phyloP scores from a whole-genome alignment of 2,113 vertebrate genomes.

The Urocitellus parryii region DNA sequence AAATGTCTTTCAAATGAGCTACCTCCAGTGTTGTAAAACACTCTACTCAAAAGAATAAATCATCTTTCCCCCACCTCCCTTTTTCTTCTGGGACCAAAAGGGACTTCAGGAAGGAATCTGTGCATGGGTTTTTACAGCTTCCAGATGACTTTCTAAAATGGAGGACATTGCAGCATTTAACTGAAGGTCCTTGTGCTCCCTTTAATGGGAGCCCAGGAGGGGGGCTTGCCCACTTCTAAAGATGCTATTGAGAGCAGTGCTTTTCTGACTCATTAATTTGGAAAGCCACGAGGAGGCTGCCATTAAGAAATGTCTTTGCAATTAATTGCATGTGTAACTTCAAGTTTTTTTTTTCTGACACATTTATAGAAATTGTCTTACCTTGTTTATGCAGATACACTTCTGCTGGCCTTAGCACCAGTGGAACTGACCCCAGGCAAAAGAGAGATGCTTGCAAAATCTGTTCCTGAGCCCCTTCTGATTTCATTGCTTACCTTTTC shows the following conservation, averaged over 20 bases:
- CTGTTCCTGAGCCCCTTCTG: neutral
- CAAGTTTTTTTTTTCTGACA: slow-evolving; percentile 3
- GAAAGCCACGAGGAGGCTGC: slow-evolving; percentile 70
- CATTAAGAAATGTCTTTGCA: slow-evolving; percentile 75
- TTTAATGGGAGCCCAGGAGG: slow-evolving; percentile 59
- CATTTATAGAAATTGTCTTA: slow-evolving; percentile 25
- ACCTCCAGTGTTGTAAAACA: slow-evolving; percentile 16
- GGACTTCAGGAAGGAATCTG: neutral
- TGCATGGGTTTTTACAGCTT: neutral
- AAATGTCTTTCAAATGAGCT: slow-evolving; percentile 20
- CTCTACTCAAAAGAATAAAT: neutral
- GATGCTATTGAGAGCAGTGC: slow-evolving; percentile 57
- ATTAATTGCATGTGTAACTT: slow-evolving; percentile 76
- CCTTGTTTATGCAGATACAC: neutral
- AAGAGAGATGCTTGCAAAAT: neutral
- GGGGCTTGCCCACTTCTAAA: slow-evolving; percentile 67
- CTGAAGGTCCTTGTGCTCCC: slow-evolving; percentile 43
- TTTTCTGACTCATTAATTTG: slow-evolving; percentile 81
- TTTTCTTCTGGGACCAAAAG: neutral
- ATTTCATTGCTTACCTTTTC: neutral
- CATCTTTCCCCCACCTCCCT: neutral
- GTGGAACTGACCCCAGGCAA: neutral
- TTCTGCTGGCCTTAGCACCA: neutral
- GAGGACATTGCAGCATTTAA: slow-evolving; percentile 64
- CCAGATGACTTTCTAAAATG: slow-evolving; percentile 27